These are phyloP conservation scores for Formica aserva DNA, from an alignment of 2,888 invertebrate genomes.

Conservation along the genomic window DNA sequence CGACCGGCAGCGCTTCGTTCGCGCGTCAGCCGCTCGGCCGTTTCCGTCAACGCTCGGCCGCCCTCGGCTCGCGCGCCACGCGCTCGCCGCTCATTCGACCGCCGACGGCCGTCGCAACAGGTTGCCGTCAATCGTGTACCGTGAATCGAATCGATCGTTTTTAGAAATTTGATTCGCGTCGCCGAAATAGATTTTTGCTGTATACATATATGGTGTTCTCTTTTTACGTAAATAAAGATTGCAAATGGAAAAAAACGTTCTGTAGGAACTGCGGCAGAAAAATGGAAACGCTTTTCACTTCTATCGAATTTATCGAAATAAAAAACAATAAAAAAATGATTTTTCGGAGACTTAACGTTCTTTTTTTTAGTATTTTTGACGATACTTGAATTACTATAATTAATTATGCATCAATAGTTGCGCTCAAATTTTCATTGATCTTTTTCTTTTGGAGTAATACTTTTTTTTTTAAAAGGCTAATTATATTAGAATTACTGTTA, in stretches of 20 bases:
- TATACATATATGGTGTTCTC: background rate
- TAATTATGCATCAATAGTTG: background rate
- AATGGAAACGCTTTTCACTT: background rate
- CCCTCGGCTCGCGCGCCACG: constrained; percentile 56
- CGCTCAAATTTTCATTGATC: background rate
- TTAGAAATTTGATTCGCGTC: background rate
- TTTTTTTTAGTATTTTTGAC: background rate
- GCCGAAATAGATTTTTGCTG: background rate
- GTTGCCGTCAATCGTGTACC: constrained; percentile 41
- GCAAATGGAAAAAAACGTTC: background rate
- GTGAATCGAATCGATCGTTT: constrained; percentile 11
- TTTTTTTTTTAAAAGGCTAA: background rate
- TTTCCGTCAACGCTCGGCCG: constrained; percentile 55
- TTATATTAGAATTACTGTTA: background rate
- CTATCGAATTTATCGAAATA: background rate
- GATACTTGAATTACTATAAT: background rate
- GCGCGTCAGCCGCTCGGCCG: constrained; percentile 58
- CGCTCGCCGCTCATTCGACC: constrained; percentile 51
- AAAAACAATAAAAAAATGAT: background rate
- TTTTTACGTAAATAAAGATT: background rate
- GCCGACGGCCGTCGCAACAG: constrained; percentile 60
- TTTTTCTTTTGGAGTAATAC: background rate
- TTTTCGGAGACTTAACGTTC: background rate
- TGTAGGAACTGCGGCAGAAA: background rate
- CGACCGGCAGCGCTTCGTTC: constrained; percentile 42